Evolutionary conservation across 2,888 invertebrate genomes (phyloP), one percentile per base, ranked within the genome.

Genomic region (Mellilla xanthometata): DNA sequence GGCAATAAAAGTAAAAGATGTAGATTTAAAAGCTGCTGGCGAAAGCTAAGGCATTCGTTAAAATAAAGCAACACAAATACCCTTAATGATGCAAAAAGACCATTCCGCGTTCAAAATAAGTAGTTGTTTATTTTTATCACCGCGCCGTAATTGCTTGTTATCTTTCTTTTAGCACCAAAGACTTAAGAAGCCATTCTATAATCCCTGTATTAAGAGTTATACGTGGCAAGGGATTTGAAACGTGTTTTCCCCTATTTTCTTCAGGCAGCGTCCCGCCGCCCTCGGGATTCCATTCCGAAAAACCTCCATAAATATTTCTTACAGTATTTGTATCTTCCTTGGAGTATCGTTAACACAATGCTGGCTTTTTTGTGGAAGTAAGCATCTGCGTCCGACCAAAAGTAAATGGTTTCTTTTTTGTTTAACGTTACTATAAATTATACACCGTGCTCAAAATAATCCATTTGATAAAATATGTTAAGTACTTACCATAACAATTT

Each of bases 221-320:
- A 79, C 80, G 80, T 80, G 79, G 81, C 78, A 61, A 61, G 87
- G 86, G 87, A 85, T 83, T 85, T 75, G 72, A 73, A 76, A 76
- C 81, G 80, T 83, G 82, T 84, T 85, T 86, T 76, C 76, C 81
- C 73, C 76, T 77, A 81, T 82, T 85, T 86, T 78, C 77, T 63
- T 72, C 72, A 73, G 74, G 62, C 64, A 72, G 73, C 69, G 68
- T 70, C 68, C 72, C 74, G 70, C 68, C 67, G 64, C 77, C 85
- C 82, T 73, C 64, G 53, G 79, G 86, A 84, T 84, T 85, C 76
- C 71, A 77, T 77, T 79, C 73, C 78, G 81, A 87, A 88, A 87
- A 88, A 85, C 87, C 86, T 80, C 87, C 87, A 88, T 88, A 88
- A 88, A 88, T 88, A 87, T 88, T 86, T 87, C 86, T 87, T 84